Evolutionary conservation across 2,113 vertebrate genomes (phyloP), one percentile per base, ranked within the genome.

Genomic region (Trichechus manatus): DNA sequence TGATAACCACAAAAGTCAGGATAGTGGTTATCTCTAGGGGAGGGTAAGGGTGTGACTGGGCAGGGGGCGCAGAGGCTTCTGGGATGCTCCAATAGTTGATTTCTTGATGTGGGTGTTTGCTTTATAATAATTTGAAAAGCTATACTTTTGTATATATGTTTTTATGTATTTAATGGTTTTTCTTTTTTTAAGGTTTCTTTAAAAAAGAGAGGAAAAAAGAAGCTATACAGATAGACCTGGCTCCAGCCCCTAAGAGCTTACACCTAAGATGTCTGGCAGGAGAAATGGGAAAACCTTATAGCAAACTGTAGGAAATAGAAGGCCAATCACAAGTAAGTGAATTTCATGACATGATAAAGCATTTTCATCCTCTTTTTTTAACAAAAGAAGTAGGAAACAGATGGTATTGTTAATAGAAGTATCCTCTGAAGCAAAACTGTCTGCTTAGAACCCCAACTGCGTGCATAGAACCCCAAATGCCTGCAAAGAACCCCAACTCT

Each of bases 101-200:
- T 83, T 88, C 36, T 63, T 66, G 22, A 68, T 56, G 39, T 66
- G 1, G 59, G 5, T 14, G 7, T 80, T 68, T 75, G 56, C 10
- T 75, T 74, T 61, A 79, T 5, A 82, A 86, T 66, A 79, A 94
- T 47, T 95, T 59, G 6, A 44, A 88, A 95, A 80, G 22, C 3
- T 9, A 80, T 68, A 27, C 56, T 31, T 9, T 53, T 64, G 50
- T 33, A 27, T n/a, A 56, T 77, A 29, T 33, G 85, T 81, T 88
- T 91, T 79, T 68, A 56, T 19, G 33, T 13, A 66, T 31, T 84
- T 66, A 89, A 36, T 42, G 70, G 23, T 53, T 89, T 95, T 61
- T 22, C 20, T 13, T 3, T 9, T 36, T 13, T 56, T 56, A 68
- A 15, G 19, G 27, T 31, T 50, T 72, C 63, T 94, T 93, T 33